phyloP scores from a whole-genome alignment of 2,797 vertebrate genomes.

The Hydrophis major region DNA sequence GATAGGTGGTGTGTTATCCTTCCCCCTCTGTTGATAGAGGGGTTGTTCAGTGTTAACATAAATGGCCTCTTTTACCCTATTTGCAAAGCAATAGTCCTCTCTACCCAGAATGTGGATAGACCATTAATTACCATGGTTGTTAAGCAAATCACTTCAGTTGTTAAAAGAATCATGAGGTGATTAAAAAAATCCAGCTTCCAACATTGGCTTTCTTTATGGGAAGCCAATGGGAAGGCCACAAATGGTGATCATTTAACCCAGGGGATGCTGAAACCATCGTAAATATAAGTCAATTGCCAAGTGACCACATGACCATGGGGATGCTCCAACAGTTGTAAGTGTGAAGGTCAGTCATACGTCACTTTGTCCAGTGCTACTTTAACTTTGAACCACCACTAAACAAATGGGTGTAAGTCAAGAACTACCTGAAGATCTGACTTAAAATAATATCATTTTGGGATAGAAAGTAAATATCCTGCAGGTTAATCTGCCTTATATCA shows the following conservation, averaged over 20 bases:
- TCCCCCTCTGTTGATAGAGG: background rate
- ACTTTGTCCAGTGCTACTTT: background rate
- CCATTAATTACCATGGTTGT: background rate
- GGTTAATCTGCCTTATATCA: background rate
- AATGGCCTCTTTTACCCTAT: background rate
- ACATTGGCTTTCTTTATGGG: background rate
- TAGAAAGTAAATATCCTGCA: background rate
- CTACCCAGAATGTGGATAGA: background rate
- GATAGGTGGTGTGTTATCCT: background rate
- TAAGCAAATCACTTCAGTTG: background rate
- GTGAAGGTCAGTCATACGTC: background rate
- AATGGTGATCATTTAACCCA: background rate
- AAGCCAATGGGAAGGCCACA: background rate
- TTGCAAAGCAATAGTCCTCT: background rate
- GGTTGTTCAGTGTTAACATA: background rate
- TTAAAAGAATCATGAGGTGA: background rate
- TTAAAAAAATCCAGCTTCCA: background rate
- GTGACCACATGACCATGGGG: background rate
- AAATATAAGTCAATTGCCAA: background rate
- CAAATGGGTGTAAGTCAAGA: background rate
- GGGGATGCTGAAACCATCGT: background rate
- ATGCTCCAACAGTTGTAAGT: background rate
- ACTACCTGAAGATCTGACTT: background rate
- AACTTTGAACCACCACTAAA: background rate
- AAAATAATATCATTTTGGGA: background rate